Conservation (phyloP, 1,140 invertebrate species). For the Zaprionus inermis region DNA sequence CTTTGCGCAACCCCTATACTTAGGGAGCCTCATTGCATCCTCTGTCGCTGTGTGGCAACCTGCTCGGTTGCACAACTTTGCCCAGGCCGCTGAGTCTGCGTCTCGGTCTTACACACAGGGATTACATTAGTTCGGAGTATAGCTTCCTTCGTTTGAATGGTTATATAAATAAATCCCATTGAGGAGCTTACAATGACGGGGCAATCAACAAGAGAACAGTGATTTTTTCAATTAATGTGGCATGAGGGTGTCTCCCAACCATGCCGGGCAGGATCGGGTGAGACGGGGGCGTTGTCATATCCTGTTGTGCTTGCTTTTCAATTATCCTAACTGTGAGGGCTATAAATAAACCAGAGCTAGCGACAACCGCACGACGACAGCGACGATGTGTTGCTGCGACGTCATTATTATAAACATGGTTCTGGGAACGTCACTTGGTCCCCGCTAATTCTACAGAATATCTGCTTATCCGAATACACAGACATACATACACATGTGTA, state of each 20-base stretch:
- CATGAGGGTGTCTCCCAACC: constrained; percentile 29
- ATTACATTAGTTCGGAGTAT: constrained; percentile 1
- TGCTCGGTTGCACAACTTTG: constrained; percentile 7
- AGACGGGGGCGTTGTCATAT: constrained; percentile 27
- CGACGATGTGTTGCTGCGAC: constrained; percentile 41
- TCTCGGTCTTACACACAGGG: not conserved
- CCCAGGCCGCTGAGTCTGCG: not conserved
- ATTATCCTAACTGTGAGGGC: constrained; percentile 62
- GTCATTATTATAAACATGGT: constrained; percentile 71
- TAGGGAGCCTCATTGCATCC: not conserved
- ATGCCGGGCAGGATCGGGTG: not conserved
- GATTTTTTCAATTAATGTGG: constrained; percentile 57
- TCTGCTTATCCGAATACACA: constrained; percentile 64
- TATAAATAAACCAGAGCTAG: constrained; percentile 62
- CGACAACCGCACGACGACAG: constrained; percentile 19
- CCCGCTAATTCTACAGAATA: constrained; percentile 44
- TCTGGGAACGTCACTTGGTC: constrained; percentile 27
- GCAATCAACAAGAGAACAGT: constrained; percentile 25
- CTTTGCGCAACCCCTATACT: not conserved
- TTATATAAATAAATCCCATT: constrained; percentile 67
- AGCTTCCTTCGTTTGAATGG: constrained; percentile 7
- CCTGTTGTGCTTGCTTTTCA: constrained; percentile 72
- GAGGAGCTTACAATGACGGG: constrained; percentile 21
- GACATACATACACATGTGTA: constrained; percentile 12
- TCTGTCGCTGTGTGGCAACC: not conserved